phyloP scores from a whole-genome alignment of 1,140 invertebrate species.

The Halotydeus destructor region DNA sequence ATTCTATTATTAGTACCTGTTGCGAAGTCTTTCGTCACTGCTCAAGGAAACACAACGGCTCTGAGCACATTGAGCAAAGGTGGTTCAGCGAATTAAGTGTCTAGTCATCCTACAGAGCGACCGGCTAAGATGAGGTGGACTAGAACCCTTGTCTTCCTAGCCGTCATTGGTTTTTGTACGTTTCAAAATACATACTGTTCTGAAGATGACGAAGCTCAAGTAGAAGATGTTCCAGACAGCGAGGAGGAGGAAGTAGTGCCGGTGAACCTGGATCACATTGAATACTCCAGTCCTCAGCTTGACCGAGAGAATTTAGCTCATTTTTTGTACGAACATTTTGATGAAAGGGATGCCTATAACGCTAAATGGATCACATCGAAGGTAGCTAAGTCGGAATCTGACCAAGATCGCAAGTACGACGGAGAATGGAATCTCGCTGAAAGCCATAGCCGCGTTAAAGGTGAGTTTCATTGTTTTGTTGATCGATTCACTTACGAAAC shows the following conservation, averaged over 20 bases:
- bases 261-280: neutral
- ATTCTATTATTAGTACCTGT: too few relatives aligned
- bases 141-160: too few relatives aligned
- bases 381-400: conserved; percentile 9
- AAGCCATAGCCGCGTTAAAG: conserved; percentile 6
- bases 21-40: too few relatives aligned
- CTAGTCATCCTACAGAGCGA: too few relatives aligned
- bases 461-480: conserved; percentile 1
- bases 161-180: too few relatives aligned
- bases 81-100: too few relatives aligned
- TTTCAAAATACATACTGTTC: too few relatives aligned
- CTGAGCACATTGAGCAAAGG: too few relatives aligned
- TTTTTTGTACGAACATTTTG: conserved; percentile 14
- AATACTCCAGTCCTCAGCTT: conserved; percentile 2
- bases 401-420: conserved; percentile 14
- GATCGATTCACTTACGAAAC: neutral
- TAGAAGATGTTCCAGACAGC: too few relatives aligned
- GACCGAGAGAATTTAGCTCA: conserved; percentile 2
- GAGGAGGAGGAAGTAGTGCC: neutral
- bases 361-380: conserved; percentile 10
- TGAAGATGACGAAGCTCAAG: too few relatives aligned
- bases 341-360: conserved; percentile 2
- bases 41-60: too few relatives aligned
- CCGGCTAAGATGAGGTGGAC: too few relatives aligned
- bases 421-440: conserved; percentile 11